Percentiles rank a stretch among this genome's conserved stretches.
These are phyloP conservation scores for Heteromurus nitidus DNA, from an alignment of 2,888 invertebrate species.

Conservation along the genomic window DNA sequence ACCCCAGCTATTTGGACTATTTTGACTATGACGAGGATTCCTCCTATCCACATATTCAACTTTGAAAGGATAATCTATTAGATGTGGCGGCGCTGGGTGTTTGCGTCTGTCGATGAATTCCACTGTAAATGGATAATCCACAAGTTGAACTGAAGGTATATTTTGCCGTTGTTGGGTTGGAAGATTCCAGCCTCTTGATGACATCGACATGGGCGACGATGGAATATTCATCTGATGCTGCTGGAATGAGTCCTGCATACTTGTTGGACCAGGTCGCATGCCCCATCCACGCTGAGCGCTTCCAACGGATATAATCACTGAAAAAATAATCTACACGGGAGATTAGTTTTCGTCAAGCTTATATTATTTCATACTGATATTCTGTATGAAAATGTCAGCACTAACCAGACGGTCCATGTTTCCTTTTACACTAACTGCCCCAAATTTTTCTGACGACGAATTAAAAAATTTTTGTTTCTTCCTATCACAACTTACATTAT, in stretches of 20 bases:
- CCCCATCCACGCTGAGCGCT: too few relatives aligned
- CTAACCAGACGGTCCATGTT: too few relatives aligned
- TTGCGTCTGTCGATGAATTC: slow-evolving; percentile 28
- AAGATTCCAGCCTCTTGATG: background rate
- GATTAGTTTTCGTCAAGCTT: too few relatives aligned
- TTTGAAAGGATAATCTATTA: slow-evolving; percentile 39
- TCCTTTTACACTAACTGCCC: too few relatives aligned
- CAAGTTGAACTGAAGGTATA: slow-evolving; percentile 15
- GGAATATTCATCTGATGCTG: slow-evolving; percentile 12
- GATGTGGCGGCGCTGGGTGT: background rate
- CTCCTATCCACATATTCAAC: slow-evolving; percentile 25
- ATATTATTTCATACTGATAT: too few relatives aligned
- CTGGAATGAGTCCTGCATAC: background rate
- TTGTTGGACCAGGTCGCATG: background rate
- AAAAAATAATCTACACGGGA: background rate
- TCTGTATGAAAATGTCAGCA: too few relatives aligned
- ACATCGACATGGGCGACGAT: background rate
- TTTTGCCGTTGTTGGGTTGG: too few relatives aligned
- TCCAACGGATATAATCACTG: background rate
- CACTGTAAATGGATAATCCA: slow-evolving; percentile 53
- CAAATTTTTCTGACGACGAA: too few relatives aligned
- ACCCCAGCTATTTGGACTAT: slow-evolving; percentile 17
- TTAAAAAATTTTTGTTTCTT: too few relatives aligned
- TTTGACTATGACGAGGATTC: background rate
- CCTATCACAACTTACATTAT: too few relatives aligned